Base-by-base conservation (phyloP, 2,888 invertebrate genomes). In the Philaethria dido region DNA sequence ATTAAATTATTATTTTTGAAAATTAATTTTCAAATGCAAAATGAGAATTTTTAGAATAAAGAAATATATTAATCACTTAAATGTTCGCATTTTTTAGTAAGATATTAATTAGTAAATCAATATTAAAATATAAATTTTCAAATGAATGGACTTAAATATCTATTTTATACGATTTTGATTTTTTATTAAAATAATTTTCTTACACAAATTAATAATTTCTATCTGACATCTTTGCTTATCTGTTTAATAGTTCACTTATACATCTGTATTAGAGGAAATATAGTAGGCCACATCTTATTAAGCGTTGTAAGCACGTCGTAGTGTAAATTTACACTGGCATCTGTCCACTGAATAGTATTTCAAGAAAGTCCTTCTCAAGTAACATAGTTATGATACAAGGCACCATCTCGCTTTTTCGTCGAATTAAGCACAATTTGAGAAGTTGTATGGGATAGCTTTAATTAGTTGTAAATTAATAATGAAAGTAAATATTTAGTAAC, bases 391-490 rank as follows among this genome's bases (percentile, higher is more conserved):
- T 66, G 60, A 68, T 25, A 69, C 22, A 63, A 60, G 47, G 64
- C 60, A 68, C 72, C 62, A 66, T 57, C 79, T 80, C 76, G 86
- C 86, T 86, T 87, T 83, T 77, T 81, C 73, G 73, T 83, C 80
- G 76, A 83, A 83, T 77, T 80, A 79, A 85, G 88, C 90, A 91
- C 89, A 80, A 87, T 82, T 82, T 82, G 80, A 87, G 77, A 89
- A 86, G 86, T 90, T 89, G 86, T 89, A 91, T 91, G 92, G 92
- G 91, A 92, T 91, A 92, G 92, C 92, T 92, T 92, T 92, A 92
- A 92, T 86, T 92, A 92, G 90, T 81, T 76, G 80, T 87, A 80
- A 84, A 83, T 78, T 70, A 57, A 68, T 70, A 61, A 69, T 73
- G 80, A 80, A 80, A 80, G 76, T 77, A 72, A 77, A 75, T 73